These are phyloP conservation scores for Drosophila kambysellisi DNA, from an alignment of 2,888 invertebrate genomes.

Conservation along the genomic window DNA sequence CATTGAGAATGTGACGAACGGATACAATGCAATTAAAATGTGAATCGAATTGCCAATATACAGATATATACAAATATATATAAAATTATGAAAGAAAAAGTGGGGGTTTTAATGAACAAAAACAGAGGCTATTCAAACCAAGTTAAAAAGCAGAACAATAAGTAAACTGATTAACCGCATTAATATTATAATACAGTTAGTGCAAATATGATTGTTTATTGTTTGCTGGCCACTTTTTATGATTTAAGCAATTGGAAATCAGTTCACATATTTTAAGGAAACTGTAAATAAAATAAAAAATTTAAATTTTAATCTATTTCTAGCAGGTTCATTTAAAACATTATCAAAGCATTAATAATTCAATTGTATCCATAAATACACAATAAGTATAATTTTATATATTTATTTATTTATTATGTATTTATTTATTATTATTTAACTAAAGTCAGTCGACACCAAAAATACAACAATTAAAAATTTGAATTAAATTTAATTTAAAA, in stretches of 20 bases:
- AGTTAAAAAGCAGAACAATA: neutral
- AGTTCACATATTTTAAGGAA: neutral
- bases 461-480: too few species aligned
- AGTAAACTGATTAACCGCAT: neutral
- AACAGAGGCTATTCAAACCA: neutral
- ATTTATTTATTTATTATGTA: too few species aligned
- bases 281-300: neutral
- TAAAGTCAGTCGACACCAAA: too few species aligned
- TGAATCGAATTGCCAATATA: conserved; percentile 2
- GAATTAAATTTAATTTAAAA: too few species aligned
- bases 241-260: neutral
- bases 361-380: neutral
- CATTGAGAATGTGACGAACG: conserved; percentile 13
- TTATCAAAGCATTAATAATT: neutral
- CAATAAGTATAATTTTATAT: neutral
- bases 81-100: neutral
- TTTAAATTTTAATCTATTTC: neutral
- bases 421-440: too few species aligned
- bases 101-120: neutral
- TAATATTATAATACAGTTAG: neutral
- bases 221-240: neutral
- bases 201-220: neutral
- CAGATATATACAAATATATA: conserved; percentile 1
- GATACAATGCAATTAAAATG: conserved; percentile 35
- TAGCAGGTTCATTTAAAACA: neutral